phyloP scores from a whole-genome alignment of 2,113 vertebrate species.

The Gasterosteus aculeatus region DNA sequence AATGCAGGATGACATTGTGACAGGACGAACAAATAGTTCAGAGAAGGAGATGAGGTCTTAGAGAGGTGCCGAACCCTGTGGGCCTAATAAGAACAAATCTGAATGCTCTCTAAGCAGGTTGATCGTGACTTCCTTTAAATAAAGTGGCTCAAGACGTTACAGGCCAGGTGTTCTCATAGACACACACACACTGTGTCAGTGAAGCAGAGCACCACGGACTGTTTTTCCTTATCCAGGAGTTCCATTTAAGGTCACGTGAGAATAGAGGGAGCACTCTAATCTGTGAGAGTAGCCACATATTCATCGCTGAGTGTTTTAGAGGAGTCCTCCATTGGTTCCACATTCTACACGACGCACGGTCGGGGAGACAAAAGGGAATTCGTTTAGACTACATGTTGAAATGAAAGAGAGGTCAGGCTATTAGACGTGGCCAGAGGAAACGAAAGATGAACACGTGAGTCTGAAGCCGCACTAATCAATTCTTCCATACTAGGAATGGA shows the following conservation, averaged over 20 bases:
- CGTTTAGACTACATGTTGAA: constrained; percentile 24
- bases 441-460: neutral
- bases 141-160: neutral
- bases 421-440: neutral
- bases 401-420: constrained; percentile 24
- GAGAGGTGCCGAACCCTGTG: neutral
- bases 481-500: neutral
- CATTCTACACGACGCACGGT: neutral
- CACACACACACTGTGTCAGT: neutral
- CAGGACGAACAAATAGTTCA: neutral
- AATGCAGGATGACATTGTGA: neutral
- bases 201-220: neutral
- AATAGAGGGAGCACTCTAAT: neutral
- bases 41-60: neutral
- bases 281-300: constrained; percentile 10
- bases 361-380: constrained; percentile 46
- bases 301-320: neutral
- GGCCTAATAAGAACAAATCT: neutral
- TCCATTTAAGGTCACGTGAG: constrained; percentile 5
- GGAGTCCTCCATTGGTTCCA: neutral
- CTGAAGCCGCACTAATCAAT: constrained; percentile 3
- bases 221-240: neutral
- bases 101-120: neutral
- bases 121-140: neutral
- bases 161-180: neutral